phyloP scores from a whole-genome alignment of 2,113 vertebrate species.

The Dryoscopus gambensis region DNA sequence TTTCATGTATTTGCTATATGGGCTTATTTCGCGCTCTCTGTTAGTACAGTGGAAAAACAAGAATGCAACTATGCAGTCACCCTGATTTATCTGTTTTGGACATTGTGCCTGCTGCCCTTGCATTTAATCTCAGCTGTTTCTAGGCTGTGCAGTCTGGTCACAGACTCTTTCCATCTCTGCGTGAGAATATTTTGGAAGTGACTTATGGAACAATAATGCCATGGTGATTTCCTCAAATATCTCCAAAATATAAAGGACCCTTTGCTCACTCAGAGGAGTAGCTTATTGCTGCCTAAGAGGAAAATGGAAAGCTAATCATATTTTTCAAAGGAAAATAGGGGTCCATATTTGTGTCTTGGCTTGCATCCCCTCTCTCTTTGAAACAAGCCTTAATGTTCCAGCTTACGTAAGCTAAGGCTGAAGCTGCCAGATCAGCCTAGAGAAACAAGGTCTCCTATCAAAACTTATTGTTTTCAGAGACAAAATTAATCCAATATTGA shows the following conservation, averaged over 20 bases:
- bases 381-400: neutral
- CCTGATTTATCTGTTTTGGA: slow-evolving; percentile 34
- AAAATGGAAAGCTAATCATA: neutral
- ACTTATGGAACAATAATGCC: neutral
- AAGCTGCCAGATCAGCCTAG: neutral
- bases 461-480: neutral
- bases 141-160: neutral
- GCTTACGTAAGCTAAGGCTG: neutral
- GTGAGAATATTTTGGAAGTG: neutral
- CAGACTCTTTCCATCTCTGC: neutral
- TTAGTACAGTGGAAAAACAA: neutral
- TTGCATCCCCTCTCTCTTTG: neutral
- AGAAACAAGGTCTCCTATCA: neutral
- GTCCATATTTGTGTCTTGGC: neutral
- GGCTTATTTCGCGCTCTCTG: neutral
- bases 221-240: neutral
- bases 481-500: neutral
- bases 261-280: neutral
- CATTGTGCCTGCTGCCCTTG: neutral
- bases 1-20: neutral
- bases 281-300: neutral
- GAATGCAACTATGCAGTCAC: neutral
- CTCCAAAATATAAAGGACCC: neutral
- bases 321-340: slow-evolving; percentile 8
- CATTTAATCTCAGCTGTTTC: neutral